phyloP scores from a whole-genome alignment of 2,888 invertebrate genomes.

The Sicus ferrugineus region DNA sequence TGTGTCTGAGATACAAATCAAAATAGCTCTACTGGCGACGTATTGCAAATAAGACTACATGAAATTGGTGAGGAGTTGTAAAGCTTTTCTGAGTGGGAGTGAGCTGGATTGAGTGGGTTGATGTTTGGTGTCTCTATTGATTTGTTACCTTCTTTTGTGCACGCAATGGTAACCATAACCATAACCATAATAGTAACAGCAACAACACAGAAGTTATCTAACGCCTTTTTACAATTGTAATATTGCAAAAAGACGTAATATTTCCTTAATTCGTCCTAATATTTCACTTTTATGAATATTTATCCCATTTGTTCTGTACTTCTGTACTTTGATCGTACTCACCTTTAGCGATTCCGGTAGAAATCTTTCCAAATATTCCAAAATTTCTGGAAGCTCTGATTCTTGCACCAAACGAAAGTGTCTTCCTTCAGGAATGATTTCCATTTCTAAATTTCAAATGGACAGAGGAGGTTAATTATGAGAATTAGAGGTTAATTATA shows the following conservation, averaged over 20 bases:
- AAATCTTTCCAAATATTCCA: conserved; percentile 80
- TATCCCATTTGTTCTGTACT: background rate
- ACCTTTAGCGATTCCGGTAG: conserved; percentile 89
- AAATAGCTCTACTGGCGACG: no score
- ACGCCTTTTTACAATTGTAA: background rate
- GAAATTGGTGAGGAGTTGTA: no score
- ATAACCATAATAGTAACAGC: background rate
- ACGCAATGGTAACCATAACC: background rate
- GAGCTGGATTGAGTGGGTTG: no score
- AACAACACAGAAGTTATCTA: background rate
- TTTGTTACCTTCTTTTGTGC: no score
- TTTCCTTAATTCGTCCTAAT: background rate
- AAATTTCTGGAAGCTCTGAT: conserved; percentile 84
- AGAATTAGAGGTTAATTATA: no score
- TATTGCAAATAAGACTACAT: no score
- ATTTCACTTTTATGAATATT: no score
- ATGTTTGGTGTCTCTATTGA: no score
- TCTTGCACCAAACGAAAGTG: conserved; percentile 87
- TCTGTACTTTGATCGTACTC: conserved; percentile 45
- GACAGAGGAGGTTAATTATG: background rate
- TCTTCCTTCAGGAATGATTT: conserved; percentile 84
- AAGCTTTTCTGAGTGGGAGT: no score
- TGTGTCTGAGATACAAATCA: no score
- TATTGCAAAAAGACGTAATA: background rate
- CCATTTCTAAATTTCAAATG: conserved; percentile 72